Evolutionary conservation across 2,888 invertebrate genomes (phyloP).

Genomic region (Drosophila demipolita): DNA sequence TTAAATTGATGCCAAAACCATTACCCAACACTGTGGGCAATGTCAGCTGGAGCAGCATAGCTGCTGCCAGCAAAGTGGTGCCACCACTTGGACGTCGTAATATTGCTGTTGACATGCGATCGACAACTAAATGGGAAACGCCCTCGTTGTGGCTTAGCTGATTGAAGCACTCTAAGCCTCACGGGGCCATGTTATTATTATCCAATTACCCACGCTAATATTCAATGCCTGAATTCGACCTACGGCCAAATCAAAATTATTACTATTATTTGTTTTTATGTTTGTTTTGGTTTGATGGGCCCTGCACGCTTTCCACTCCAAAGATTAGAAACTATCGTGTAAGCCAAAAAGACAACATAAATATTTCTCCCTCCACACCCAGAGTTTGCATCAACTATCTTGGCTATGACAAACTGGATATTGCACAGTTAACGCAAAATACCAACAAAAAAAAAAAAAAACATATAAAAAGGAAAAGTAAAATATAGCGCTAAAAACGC

Average conservation of each 20-base stretch:
- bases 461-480: constrained; percentile 4
- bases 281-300: background rate
- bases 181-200: constrained; percentile 59
- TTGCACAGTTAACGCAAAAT: background rate
- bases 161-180: constrained; percentile 27
- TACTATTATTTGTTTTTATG: constrained; percentile 1
- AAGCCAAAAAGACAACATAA: constrained; percentile 2
- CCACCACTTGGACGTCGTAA: constrained; percentile 6
- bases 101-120: constrained; percentile 57
- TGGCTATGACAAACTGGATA: constrained; percentile 17
- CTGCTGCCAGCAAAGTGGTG: constrained; percentile 11
- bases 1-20: constrained; percentile 69
- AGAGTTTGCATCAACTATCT: background rate
- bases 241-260: constrained; percentile 8
- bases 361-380: constrained; percentile 25
- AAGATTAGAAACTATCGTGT: constrained; percentile 9
- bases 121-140: constrained; percentile 51
- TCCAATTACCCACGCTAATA: constrained; percentile 70
- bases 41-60: constrained; percentile 43
- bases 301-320: background rate
- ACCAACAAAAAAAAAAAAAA: background rate
- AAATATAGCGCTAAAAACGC: constrained; percentile 12
- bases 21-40: constrained; percentile 8
- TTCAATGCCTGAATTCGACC: constrained; percentile 42
- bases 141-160: constrained; percentile 21